Percentiles rank a stretch among this genome's conserved stretches.
These are phyloP conservation scores for Pseudomyrmex cubaensis DNA, from an alignment of 1,140 invertebrate genomes.

Conservation along the genomic window DNA sequence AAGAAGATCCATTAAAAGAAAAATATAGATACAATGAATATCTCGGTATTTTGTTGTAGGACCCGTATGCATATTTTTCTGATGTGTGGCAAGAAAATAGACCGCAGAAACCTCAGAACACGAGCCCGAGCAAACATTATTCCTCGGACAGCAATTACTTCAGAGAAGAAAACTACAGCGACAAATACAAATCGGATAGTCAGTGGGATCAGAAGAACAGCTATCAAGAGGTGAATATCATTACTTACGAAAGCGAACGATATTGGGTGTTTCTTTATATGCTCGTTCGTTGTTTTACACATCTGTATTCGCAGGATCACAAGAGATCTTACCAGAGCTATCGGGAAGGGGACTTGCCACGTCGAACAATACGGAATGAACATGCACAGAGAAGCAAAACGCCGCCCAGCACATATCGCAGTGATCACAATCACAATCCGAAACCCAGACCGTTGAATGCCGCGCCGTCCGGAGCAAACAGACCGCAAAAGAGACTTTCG, in stretches of 20 bases:
- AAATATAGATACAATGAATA: neutral
- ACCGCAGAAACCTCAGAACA: constrained; percentile 71
- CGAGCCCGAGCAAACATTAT: constrained; percentile 71
- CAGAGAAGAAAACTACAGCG: constrained; percentile 78
- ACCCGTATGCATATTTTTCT: constrained; percentile 84
- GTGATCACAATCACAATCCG: constrained; percentile 71
- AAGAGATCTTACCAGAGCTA: constrained; percentile 76
- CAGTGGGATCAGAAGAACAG: constrained; percentile 78
- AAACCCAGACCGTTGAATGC: constrained; percentile 65
- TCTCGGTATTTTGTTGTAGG: constrained; percentile 68
- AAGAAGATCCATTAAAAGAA: neutral
- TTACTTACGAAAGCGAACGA: constrained; percentile 2
- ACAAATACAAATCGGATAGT: constrained; percentile 80
- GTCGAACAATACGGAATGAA: constrained; percentile 72
- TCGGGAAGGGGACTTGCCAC: constrained; percentile 78
- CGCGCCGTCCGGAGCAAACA: constrained; percentile 59
- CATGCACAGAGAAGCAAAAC: constrained; percentile 67
- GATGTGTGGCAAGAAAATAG: constrained; percentile 85
- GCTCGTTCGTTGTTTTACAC: neutral
- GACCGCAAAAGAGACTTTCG: constrained; percentile 71
- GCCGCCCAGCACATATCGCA: constrained; percentile 70
- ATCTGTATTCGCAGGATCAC: constrained; percentile 69
- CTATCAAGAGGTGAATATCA: constrained; percentile 77
- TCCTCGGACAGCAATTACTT: constrained; percentile 76
- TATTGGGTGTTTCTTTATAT: neutral